These are phyloP conservation scores for Acleris laterana DNA, from an alignment of 2,888 invertebrate species.

Conservation along the genomic window DNA sequence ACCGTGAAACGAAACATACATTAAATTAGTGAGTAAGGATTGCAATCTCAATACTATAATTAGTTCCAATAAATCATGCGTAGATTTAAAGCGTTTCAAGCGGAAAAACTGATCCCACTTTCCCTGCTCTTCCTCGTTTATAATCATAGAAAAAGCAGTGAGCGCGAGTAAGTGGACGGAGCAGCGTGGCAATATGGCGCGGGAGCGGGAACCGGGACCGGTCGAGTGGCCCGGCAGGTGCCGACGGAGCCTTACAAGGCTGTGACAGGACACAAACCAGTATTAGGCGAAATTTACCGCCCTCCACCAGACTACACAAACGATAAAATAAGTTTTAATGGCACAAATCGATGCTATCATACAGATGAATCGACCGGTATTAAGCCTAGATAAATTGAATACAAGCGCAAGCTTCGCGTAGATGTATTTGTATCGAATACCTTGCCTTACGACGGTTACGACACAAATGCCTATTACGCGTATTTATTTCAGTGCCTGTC, in stretches of 20 bases:
- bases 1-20: no score
- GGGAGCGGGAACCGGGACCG: constrained; percentile 48
- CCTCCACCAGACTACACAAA: constrained; percentile 51
- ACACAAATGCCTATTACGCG: constrained; percentile 46
- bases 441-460: constrained; percentile 48
- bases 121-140: constrained; percentile 13
- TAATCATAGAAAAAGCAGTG: constrained; percentile 8
- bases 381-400: constrained; percentile 57
- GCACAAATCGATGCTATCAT: constrained; percentile 69
- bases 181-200: constrained; percentile 39
- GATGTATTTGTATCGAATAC: constrained; percentile 56
- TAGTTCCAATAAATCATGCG: no score
- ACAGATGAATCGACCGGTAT: constrained; percentile 60
- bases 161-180: constrained; percentile 5
- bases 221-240: constrained; percentile 60
- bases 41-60: no score
- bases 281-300: constrained; percentile 71
- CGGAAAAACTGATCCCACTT: constrained; percentile 8
- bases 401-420: constrained; percentile 54
- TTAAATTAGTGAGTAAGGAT: no score
- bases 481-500: constrained; percentile 43
- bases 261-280: constrained; percentile 66
- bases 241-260: constrained; percentile 60
- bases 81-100: background rate
- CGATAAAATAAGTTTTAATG: constrained; percentile 67